Evolutionary conservation across 2,888 invertebrate genomes (phyloP).

Genomic region (Pelosia muscerda): DNA sequence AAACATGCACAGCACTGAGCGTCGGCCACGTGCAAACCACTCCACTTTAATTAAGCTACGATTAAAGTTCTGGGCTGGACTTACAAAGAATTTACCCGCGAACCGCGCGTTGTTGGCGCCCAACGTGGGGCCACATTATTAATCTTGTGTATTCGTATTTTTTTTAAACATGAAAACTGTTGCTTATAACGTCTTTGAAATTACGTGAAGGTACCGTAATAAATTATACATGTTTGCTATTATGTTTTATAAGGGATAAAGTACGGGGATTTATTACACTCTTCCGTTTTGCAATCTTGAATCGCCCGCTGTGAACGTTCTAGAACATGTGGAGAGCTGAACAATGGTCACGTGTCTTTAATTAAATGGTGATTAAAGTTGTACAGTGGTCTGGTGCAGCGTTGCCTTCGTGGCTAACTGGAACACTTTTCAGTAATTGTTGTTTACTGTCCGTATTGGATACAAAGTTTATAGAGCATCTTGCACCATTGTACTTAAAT

Average conservation of each 20-base stretch:
- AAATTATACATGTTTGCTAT: conserved; percentile 45
- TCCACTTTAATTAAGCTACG: conserved; percentile 76
- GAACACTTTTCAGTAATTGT: conserved; percentile 46
- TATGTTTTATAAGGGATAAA: conserved; percentile 40
- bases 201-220: conserved; percentile 31
- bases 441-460: conserved; percentile 43
- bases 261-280: conserved; percentile 39
- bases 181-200: conserved; percentile 33
- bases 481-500: conserved; percentile 27
- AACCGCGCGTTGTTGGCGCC: conserved; percentile 53
- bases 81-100: conserved; percentile 53
- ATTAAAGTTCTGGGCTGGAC: conserved; percentile 69
- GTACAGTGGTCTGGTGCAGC: conserved; percentile 33
- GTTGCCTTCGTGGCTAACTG: conserved; percentile 23
- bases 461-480: conserved; percentile 32
- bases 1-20: conserved; percentile 52
- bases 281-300: conserved; percentile 37
- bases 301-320: conserved; percentile 41
- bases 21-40: conserved; percentile 68
- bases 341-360: conserved; percentile 46
- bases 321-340: conserved; percentile 34
- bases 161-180: conserved; percentile 25
- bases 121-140: conserved; percentile 56
- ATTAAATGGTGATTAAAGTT: conserved; percentile 50
- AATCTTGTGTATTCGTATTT: conserved; percentile 34